Evolutionary conservation across 2,888 invertebrate genomes (phyloP).

Genomic region (Sinelater perroti): DNA sequence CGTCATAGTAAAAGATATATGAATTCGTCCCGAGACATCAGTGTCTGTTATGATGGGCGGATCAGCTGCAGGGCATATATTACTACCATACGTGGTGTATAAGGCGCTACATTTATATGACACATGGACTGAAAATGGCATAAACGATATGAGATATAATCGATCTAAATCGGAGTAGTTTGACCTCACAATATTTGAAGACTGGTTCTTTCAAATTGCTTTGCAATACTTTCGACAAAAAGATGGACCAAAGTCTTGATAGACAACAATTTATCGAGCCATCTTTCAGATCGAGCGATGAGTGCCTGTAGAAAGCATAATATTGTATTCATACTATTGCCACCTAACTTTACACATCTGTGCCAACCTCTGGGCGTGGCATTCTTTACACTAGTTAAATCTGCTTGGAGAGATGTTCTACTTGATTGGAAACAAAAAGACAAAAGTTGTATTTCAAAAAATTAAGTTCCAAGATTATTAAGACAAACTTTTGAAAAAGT

Average conservation of each 20-base stretch:
- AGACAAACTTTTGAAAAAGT: slow-evolving; percentile 8
- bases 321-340: slow-evolving; percentile 8
- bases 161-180: not conserved
- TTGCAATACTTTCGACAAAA: not conserved
- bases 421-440: slow-evolving; percentile 42
- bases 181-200: slow-evolving; percentile 1
- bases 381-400: slow-evolving; percentile 47
- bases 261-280: not conserved
- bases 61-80: slow-evolving; percentile 3
- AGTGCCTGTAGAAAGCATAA: slow-evolving; percentile 4
- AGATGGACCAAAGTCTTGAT: not conserved
- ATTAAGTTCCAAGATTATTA: slow-evolving; percentile 10
- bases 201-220: slow-evolving; percentile 2
- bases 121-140: slow-evolving; percentile 5
- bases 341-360: slow-evolving; percentile 9
- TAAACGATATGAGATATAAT: not conserved
- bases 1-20: slow-evolving; percentile 2
- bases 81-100: slow-evolving; percentile 32
- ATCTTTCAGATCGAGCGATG: not conserved
- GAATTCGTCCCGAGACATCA: not conserved
- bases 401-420: slow-evolving; percentile 10
- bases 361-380: too few species aligned
- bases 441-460: slow-evolving; percentile 4
- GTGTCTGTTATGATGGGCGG: slow-evolving; percentile 6
- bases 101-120: slow-evolving; percentile 8